These are phyloP conservation scores for Zaprionus ghesquierei DNA, from an alignment of 1,140 invertebrate species.

Conservation along the genomic window DNA sequence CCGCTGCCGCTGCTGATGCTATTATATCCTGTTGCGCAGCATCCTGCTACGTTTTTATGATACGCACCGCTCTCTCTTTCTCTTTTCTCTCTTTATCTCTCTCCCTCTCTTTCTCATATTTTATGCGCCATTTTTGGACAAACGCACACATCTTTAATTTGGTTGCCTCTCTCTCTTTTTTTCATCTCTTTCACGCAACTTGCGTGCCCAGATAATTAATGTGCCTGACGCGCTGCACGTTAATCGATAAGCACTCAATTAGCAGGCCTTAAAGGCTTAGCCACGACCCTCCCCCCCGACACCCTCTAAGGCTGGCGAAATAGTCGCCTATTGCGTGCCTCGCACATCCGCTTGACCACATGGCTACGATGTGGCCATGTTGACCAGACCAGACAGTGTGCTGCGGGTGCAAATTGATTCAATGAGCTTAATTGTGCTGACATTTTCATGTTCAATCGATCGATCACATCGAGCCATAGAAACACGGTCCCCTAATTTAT, in stretches of 20 bases:
- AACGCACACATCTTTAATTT: slow-evolving; percentile 25
- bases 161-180: background rate
- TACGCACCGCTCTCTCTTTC: slow-evolving; percentile 18
- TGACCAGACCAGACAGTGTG: too few species aligned
- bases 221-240: slow-evolving; percentile 22
- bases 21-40: slow-evolving; percentile 50
- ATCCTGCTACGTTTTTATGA: slow-evolving; percentile 18
- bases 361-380: slow-evolving; percentile 8
- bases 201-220: slow-evolving; percentile 53
- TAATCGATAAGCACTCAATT: slow-evolving; percentile 75
- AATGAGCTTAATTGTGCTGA: slow-evolving; percentile 73
- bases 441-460: slow-evolving; percentile 72
- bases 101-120: slow-evolving; percentile 38
- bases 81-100: background rate
- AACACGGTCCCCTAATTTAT: slow-evolving; percentile 73
- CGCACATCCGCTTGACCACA: slow-evolving; percentile 18
- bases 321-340: slow-evolving; percentile 49
- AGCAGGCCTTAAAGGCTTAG: slow-evolving; percentile 73
- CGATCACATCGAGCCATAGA: slow-evolving; percentile 52
- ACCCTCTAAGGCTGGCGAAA: slow-evolving; percentile 4
- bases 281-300: too few species aligned
- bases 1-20: slow-evolving; percentile 11
- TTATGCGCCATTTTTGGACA: slow-evolving; percentile 51
- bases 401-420: slow-evolving; percentile 68
- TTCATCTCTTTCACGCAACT: slow-evolving; percentile 12